Percentiles rank a stretch among this genome's conserved stretches.
Evolutionary conservation across 2,888 invertebrate species (phyloP).

Genomic region (Stenotaenia linearis): DNA sequence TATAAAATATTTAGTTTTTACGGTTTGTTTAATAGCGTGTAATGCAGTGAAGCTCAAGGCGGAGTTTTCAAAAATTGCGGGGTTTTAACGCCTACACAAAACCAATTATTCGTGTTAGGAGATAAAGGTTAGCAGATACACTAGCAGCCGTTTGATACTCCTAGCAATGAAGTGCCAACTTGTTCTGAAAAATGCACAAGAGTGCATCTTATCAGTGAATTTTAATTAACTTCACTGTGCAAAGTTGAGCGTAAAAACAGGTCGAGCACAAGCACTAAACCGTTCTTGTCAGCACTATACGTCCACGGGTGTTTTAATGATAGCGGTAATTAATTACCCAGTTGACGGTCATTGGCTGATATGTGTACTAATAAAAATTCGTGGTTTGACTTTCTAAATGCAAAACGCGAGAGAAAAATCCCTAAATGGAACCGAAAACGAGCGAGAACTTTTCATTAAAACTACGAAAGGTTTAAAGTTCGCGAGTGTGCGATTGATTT

Average conservation of each 20-base stretch:
- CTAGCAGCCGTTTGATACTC: not conserved
- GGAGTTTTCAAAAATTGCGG: not conserved
- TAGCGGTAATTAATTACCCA: slow-evolving; percentile 12
- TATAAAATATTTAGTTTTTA: not conserved
- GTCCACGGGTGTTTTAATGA: slow-evolving; percentile 16
- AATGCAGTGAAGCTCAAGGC: not conserved
- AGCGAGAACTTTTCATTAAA: not conserved
- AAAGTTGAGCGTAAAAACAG: slow-evolving; percentile 24
- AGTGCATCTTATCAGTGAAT: slow-evolving; percentile 20
- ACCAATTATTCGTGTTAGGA: not conserved
- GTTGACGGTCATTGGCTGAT: slow-evolving; percentile 24
- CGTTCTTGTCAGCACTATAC: slow-evolving; percentile 21
- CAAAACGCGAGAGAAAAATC: not conserved
- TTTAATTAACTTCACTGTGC: slow-evolving; percentile 17
- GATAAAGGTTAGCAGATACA: not conserved
- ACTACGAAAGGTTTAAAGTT: not conserved
- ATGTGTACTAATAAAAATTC: slow-evolving; percentile 20
- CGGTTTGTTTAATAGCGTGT: not conserved
- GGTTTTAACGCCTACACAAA: not conserved
- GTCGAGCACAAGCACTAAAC: slow-evolving; percentile 21
- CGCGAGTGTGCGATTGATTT: not conserved
- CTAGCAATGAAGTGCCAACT: slow-evolving; percentile 10
- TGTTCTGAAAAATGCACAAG: slow-evolving; percentile 7
- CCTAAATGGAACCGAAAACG: not conserved
- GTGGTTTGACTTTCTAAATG: slow-evolving; percentile 4